Conservation (phyloP, 2,888 invertebrate genomes). For the Pachymerium ferrugineum region DNA sequence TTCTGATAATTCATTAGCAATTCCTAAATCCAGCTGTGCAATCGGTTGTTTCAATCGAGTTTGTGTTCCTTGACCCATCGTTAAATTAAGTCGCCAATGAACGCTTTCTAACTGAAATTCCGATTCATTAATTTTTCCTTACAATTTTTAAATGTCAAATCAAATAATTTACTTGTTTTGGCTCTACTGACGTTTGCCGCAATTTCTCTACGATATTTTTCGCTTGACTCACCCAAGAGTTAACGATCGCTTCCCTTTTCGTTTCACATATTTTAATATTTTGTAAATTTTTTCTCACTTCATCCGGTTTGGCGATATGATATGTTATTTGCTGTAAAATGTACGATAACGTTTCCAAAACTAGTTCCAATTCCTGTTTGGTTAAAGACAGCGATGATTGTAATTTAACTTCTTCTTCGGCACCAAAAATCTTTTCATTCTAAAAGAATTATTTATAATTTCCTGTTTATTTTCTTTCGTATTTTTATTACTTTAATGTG, state of each 20-base stretch:
- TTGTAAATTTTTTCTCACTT: constrained; percentile 44
- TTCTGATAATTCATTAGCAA: constrained; percentile 40
- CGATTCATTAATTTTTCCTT: neutral
- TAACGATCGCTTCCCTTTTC: constrained; percentile 45
- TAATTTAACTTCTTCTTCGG: constrained; percentile 46
- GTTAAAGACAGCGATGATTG: constrained; percentile 43
- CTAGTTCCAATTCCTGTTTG: constrained; percentile 43
- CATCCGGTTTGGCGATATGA: constrained; percentile 46
- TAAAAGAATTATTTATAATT: constrained; percentile 34
- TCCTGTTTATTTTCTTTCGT: too few relatives aligned
- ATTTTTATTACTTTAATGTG: constrained; percentile 47
- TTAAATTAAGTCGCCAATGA: constrained; percentile 46
- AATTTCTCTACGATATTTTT: constrained; percentile 45
- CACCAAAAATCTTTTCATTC: constrained; percentile 46
- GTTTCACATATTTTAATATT: constrained; percentile 43
- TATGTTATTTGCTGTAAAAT: constrained; percentile 47
- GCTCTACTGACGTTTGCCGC: constrained; percentile 43
- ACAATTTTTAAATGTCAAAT: too few relatives aligned
- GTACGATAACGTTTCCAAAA: constrained; percentile 46
- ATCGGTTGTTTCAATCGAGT: constrained; percentile 46
- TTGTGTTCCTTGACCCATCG: constrained; percentile 45
- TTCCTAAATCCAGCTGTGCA: constrained; percentile 45
- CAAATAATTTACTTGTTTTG: constrained; percentile 43
- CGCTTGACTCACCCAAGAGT: constrained; percentile 45
- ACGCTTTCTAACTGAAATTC: constrained; percentile 45